Base-by-base conservation (phyloP, 2,888 invertebrate species). In the Apocheima hispidaria region DNA sequence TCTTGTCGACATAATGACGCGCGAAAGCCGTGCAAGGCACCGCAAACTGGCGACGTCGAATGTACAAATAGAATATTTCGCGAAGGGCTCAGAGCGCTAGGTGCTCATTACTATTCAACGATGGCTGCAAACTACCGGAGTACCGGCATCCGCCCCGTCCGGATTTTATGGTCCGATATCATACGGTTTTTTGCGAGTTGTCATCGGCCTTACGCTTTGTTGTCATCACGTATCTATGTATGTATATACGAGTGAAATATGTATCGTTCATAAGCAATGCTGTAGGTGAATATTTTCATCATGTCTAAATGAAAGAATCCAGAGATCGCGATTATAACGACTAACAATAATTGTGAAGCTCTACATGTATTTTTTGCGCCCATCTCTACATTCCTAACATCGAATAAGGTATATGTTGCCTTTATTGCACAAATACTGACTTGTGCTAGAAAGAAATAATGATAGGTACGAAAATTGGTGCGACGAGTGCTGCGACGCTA, bases 81-180 rank as follows among this genome's bases (percentile, higher is more conserved):
- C 48, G 41, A 55, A 59, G 63, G 59, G 59, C 35, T 44, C 53
- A 23, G 30, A 60, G 36, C 54, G 43, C 54, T 41, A 44, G n/a
- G 36, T 49, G 72, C 77, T 83, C 81, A 87, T 90, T 87, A 83
- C 72, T 85, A 90, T 90, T 88, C 90, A 78, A 74, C 73, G 78
- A 78, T 78, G 79, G 84, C 78, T 75, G 73, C 70, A 67, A 70
- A 76, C 81, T 82, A 79, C 82, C 83, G 81, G 79, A 46, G 30
- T 46, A 46, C 46, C 30, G 46, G 79, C 74, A 71, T 53, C 66
- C 66, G 56, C 55, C 49, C 56, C 60, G 60, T 54, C 54, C 53
- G 35, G 33, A 33, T 52, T 54, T 59, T 60, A 60, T 52, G 36
- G 59, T 50, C 16, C 41, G 43, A 50, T 60, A 38, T 55, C 55